A percentile compares a stretch with the other conserved stretches of the same genome.
Evolutionary conservation across 2,113 vertebrate genomes (phyloP).

Genomic region (Parus major): DNA sequence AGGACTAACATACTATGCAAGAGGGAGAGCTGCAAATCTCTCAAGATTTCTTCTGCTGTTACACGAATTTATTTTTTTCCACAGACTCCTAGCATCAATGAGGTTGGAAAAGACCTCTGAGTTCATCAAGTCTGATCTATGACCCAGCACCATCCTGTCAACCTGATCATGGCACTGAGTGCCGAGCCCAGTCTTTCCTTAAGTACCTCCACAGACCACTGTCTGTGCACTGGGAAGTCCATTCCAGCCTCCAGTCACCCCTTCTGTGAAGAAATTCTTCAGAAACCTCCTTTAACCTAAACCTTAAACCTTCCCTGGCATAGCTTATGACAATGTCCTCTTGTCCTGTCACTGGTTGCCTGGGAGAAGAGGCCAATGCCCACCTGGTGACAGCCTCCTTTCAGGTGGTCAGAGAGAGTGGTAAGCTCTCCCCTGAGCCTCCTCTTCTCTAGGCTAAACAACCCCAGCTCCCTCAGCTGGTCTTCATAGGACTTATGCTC

Average conservation of each 20-base stretch:
- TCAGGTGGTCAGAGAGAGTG: fast-evolving
- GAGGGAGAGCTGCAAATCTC: not conserved
- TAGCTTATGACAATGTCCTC: not conserved
- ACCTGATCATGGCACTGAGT: not conserved
- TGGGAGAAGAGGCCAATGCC: not conserved
- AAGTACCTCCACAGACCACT: not conserved
- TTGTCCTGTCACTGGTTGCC: not conserved
- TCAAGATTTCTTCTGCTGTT: not conserved
- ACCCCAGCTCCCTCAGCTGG: fast-evolving
- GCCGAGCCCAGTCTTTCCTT: not conserved
- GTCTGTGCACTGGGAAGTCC: too few relatives aligned
- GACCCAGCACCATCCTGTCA: not conserved
- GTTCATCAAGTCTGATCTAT: not conserved
- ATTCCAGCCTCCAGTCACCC: not conserved
- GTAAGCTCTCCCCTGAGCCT: too few relatives aligned
- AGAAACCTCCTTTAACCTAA: not conserved
- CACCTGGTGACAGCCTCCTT: not conserved
- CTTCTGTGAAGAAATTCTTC: not conserved
- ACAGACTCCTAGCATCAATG: not conserved
- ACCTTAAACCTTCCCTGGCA: fast-evolving
- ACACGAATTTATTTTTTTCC: not conserved
- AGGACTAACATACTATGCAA: not conserved
- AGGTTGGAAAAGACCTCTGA: not conserved
- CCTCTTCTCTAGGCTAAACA: not conserved
- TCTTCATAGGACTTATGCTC: not conserved